A percentile compares a stretch with the other conserved stretches of the same genome.
Conservation (phyloP, 1,140 invertebrate genomes). For the Frieseomelitta varia region DNA sequence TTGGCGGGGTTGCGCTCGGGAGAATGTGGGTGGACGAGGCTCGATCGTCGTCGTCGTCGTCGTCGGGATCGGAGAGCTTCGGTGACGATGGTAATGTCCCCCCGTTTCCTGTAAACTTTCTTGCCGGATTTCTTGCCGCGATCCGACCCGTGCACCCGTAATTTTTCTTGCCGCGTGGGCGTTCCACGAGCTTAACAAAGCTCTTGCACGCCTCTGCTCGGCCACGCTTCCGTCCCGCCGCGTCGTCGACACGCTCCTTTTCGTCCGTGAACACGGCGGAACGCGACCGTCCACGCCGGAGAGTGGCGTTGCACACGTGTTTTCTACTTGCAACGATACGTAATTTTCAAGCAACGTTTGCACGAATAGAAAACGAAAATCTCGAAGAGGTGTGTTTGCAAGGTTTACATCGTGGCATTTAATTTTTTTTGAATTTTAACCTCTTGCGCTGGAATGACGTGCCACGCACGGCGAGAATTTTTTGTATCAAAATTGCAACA, state of each 20-base stretch:
- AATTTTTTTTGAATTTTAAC: too few species aligned
- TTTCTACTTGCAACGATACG: background rate
- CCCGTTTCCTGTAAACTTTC: background rate
- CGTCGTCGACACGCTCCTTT: background rate
- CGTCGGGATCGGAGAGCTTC: background rate
- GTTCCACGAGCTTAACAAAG: background rate
- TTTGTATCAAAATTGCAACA: too few species aligned
- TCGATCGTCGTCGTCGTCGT: background rate
- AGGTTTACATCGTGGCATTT: too few species aligned
- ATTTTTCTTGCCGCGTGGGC: background rate
- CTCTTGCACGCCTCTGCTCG: background rate
- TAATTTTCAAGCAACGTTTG: too few species aligned
- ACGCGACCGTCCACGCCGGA: too few species aligned
- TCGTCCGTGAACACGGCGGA: background rate
- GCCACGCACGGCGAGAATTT: too few species aligned
- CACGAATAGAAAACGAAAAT: too few species aligned
- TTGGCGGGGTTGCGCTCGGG: slow-evolving; percentile 38
- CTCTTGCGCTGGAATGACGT: too few species aligned
- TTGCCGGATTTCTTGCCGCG: background rate
- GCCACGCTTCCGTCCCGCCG: background rate
- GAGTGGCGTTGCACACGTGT: background rate
- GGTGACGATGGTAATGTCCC: slow-evolving; percentile 18
- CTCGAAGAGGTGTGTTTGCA: too few species aligned
- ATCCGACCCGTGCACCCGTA: too few species aligned
- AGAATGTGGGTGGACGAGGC: slow-evolving; percentile 46